Evolutionary conservation across 2,797 vertebrate genomes (phyloP), one percentile per base, ranked within the genome.

Genomic region (Fringilla coelebs): DNA sequence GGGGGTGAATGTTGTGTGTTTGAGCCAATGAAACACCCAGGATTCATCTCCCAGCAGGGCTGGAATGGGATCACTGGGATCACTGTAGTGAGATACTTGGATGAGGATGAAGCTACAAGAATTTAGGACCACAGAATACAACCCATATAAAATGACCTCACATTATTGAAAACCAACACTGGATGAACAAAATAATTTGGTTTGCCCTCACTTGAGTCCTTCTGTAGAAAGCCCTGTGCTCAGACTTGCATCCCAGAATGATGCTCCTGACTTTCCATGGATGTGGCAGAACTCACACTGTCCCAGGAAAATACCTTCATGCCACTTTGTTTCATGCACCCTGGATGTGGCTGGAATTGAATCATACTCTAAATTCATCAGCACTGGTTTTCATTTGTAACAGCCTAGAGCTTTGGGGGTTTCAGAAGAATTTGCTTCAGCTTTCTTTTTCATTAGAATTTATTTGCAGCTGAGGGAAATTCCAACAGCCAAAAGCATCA

Each of bases 361-460:
- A 80, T 74, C 38, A 32, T 20, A 12, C 52, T 88, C 83, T 79
- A 74, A 91, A 51, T 85, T 95, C 70, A 83, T 90, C 91, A 93
- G 62, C 31, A 46, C 61, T 65, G 29, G 36, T 94, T 94, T 91
- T 91, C 52, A 67, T 90, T 94, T 87, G 70, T 78, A 88, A 38
- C 68, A 88, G 88, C 89, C 84, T 86, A 29, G 91, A 85, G 92
- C 91, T 93, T 88, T 95, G 84, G 84, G 77, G 66, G 51, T 96
- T 96, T 95, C 73, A 63, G 63, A 89, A 72, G 81, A 96, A 89
- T 93, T 92, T 93, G 66, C 81, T 94, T 93, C 81, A 91, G 83
- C 76, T 94, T 95, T 90, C 86, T 86, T 88, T 94, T 96, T 78
- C 86, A 84, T 93, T 85, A 89, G 78, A 89, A 77, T 95, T 88